phyloP scores from a whole-genome alignment of 1,140 invertebrate species.

The Chymomyza costata region DNA sequence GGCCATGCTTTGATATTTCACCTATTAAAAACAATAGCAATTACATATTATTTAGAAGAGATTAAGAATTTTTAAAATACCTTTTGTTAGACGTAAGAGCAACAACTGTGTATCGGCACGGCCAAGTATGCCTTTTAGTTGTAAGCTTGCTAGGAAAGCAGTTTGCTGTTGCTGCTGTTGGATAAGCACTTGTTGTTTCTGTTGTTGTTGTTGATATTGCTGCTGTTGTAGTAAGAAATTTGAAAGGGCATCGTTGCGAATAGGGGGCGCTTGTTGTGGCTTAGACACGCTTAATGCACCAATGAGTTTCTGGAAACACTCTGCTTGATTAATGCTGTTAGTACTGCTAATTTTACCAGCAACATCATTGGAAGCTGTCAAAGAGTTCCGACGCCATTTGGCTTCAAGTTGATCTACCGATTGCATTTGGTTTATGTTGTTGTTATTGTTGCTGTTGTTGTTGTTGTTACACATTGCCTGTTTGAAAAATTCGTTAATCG shows the following conservation, averaged over 20 bases:
- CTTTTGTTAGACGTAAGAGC: conserved; percentile 62
- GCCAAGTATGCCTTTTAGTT: conserved; percentile 62
- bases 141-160: conserved; percentile 61
- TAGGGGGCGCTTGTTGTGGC: conserved; percentile 16
- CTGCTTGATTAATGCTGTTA: conserved; percentile 31
- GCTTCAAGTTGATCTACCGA: conserved; percentile 67
- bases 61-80: conserved; percentile 17
- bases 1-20: conserved; percentile 68
- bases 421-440: conserved; percentile 46
- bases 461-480: conserved; percentile 42
- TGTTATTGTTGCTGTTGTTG: conserved; percentile 20
- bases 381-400: conserved; percentile 68
- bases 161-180: conserved; percentile 69
- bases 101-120: conserved; percentile 63
- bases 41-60: background rate
- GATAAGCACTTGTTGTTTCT: conserved; percentile 59
- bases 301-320: conserved; percentile 66
- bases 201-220: conserved; percentile 63
- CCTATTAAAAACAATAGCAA: conserved; percentile 28
- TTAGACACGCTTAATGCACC: conserved; percentile 46
- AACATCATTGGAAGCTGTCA: conserved; percentile 15
- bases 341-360: background rate
- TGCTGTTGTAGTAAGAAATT: conserved; percentile 67
- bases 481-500: conserved; percentile 68
- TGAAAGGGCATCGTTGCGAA: conserved; percentile 53